Percentiles rank a stretch among this genome's conserved stretches.
Conservation (phyloP, 37 sponge, comb jelly and placozoan genomes). For the Geodia barretti region DNA sequence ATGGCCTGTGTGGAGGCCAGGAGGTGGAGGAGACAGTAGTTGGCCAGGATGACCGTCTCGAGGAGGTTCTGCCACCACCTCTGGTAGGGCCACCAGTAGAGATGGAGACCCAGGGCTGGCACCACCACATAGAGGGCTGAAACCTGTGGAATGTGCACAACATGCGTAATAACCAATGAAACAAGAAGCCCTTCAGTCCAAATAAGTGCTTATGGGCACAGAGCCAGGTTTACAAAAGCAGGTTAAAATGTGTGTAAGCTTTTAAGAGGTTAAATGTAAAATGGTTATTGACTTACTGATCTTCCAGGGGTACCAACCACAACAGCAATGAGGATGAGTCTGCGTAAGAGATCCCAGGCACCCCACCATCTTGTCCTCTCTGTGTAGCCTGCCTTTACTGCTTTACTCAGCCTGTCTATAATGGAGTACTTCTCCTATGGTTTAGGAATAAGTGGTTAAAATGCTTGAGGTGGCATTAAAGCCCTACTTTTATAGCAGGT, state of each 20-base stretch:
- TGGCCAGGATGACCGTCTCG: constrained; percentile 36
- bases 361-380: constrained; percentile 67
- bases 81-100: constrained; percentile 53
- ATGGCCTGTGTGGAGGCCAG: constrained; percentile 31
- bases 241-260: not conserved
- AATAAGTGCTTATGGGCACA: no score
- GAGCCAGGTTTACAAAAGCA: no score
- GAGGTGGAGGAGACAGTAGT: constrained; percentile 39
- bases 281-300: constrained; percentile 45
- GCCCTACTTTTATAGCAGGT: no score
- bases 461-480: no score
- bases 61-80: constrained; percentile 46
- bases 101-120: constrained; percentile 22
- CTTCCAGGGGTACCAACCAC: constrained; percentile 54
- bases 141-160: constrained; percentile 55
- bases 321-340: constrained; percentile 36
- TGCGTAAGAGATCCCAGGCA: constrained; percentile 47
- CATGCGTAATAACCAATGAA: no score
- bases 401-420: constrained; percentile 1
- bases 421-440: not conserved
- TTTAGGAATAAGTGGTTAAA: no score
- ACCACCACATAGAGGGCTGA: constrained; percentile 26
- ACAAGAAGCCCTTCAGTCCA: no score
- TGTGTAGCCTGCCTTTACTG: constrained; percentile 56
- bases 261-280: not conserved